These are phyloP conservation scores for Etheostoma nigrum DNA, from an alignment of 2,797 vertebrate species.

Conservation along the genomic window DNA sequence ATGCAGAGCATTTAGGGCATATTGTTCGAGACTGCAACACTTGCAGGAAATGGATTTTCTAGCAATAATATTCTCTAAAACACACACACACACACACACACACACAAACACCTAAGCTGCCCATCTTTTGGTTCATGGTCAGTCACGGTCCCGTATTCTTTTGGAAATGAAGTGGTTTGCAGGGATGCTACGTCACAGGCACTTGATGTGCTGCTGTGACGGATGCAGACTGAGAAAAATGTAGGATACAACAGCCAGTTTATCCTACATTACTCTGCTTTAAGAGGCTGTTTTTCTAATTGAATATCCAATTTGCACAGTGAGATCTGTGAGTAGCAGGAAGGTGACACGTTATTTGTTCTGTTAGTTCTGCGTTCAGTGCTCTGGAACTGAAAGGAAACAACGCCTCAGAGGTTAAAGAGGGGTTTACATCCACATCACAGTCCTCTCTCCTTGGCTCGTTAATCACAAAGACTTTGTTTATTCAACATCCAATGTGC, in stretches of 20 bases:
- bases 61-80: conserved; percentile 46
- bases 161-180: conserved; percentile 44
- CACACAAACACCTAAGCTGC: conserved; percentile 23
- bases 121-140: conserved; percentile 53
- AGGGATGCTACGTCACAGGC: conserved; percentile 10
- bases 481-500: not conserved
- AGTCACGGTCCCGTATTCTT: conserved; percentile 48
- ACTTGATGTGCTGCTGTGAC: conserved; percentile 18
- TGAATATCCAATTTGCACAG: conserved; percentile 13
- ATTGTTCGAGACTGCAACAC: conserved; percentile 71
- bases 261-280: conserved; percentile 11
- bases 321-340: conserved; percentile 8
- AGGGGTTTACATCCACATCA: not conserved
- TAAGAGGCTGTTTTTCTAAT: conserved; percentile 10
- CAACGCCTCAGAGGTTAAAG: not conserved
- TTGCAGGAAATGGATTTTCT: conserved; percentile 71
- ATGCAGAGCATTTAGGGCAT: conserved; percentile 66
- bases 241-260: conserved; percentile 8
- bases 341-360: conserved; percentile 17
- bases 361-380: not conserved
- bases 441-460: no score
- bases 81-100: no score
- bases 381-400: conserved; percentile 20
- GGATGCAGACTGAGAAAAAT: conserved; percentile 10
- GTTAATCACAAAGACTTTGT: not conserved